Conservation (phyloP, 2,888 invertebrate genomes). For the Stegana nigrithorax region DNA sequence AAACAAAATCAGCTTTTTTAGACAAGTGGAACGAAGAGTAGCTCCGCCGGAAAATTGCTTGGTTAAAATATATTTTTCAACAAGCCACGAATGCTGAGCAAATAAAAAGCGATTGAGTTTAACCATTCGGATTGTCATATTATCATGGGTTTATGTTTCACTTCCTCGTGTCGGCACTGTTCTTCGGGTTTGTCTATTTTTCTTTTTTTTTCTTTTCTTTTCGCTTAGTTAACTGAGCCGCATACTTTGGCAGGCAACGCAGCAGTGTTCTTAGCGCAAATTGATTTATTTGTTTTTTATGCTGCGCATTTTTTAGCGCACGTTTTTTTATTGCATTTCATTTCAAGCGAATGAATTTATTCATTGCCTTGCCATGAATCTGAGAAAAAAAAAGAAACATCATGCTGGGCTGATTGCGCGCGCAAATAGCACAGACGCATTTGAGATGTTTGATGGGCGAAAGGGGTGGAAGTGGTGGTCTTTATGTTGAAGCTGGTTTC, state of each 20-base stretch:
- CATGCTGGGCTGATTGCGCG: neutral
- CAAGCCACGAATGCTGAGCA: no score
- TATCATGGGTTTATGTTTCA: conserved; percentile 6
- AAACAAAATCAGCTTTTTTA: no score
- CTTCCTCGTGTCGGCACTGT: neutral
- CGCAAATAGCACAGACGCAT: neutral
- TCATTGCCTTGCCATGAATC: conserved; percentile 14
- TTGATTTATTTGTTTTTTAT: conserved; percentile 20
- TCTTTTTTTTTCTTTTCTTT: neutral
- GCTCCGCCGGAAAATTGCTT: no score
- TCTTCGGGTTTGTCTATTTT: neutral
- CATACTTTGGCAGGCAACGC: neutral
- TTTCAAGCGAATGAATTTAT: conserved; percentile 15
- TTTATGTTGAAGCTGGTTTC: no score
- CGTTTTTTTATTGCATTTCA: conserved; percentile 5
- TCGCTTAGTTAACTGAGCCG: neutral
- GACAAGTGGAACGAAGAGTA: no score
- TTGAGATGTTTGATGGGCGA: neutral
- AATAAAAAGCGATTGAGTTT: conserved; percentile 17
- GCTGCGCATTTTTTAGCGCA: conserved; percentile 6
- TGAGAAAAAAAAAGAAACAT: no score
- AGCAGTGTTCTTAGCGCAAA: neutral
- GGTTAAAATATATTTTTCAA: no score
- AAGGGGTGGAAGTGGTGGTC: neutral
- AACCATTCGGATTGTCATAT: conserved; percentile 17